Percentiles rank a stretch among this genome's conserved stretches.
phyloP scores from a whole-genome alignment of 2,888 invertebrate genomes.

The Stenolophus ochropezus region DNA sequence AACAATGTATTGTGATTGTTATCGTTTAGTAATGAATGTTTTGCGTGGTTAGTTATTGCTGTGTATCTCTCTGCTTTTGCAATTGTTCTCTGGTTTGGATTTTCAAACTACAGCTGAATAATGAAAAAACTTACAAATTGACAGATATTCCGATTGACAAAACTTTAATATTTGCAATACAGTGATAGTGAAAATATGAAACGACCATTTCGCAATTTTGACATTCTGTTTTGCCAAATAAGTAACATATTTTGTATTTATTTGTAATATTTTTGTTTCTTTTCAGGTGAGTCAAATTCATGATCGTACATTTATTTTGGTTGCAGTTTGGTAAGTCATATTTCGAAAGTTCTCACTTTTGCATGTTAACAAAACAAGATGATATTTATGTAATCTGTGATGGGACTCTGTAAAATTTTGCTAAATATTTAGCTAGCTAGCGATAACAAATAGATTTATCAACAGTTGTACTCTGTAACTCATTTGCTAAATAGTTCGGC shows the following conservation, averaged over 20 bases:
- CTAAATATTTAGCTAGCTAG: no score
- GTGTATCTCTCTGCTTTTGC: not conserved
- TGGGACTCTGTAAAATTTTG: no score
- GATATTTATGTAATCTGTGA: not conserved
- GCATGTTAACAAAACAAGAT: not conserved
- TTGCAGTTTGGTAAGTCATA: not conserved
- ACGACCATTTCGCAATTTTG: no score
- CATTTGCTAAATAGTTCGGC: no score
- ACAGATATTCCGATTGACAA: no score
- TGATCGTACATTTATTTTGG: not conserved
- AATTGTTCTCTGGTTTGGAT: not conserved
- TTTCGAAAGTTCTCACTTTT: not conserved
- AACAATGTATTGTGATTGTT: slow-evolving; percentile 14
- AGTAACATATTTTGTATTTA: not conserved
- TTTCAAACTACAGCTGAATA: no score
- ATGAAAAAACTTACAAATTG: no score
- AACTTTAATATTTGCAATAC: no score
- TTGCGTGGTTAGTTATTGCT: not conserved
- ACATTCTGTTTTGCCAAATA: not conserved
- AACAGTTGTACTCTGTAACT: no score
- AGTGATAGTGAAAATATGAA: no score
- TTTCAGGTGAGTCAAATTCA: not conserved
- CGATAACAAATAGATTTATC: no score
- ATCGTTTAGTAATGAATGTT: slow-evolving; percentile 21
- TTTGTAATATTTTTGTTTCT: not conserved